Evolutionary conservation across 1,140 invertebrate genomes (phyloP).

Genomic region (Chironomus striatipennis): DNA sequence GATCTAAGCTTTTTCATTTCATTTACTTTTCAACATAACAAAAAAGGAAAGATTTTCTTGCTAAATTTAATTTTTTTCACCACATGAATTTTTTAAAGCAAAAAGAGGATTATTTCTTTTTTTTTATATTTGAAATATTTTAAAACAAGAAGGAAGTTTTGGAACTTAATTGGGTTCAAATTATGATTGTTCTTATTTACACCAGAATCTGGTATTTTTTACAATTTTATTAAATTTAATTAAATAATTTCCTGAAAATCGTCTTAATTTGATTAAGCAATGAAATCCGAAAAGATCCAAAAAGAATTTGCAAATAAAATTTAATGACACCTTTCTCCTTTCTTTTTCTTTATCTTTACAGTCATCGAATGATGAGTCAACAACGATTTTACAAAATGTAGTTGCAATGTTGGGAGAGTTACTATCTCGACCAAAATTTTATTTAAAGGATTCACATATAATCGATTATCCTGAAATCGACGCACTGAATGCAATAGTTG

Average conservation of each 20-base stretch:
- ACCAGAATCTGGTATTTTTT: too few relatives aligned
- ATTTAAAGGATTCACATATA: constrained; percentile 32
- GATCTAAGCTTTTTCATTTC: neutral
- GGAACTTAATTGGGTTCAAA: too few relatives aligned
- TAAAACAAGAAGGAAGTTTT: too few relatives aligned
- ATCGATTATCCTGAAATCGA: constrained; percentile 48
- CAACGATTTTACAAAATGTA: constrained; percentile 50
- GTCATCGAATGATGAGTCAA: constrained; percentile 42
- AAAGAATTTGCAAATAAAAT: neutral
- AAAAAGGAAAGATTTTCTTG: neutral
- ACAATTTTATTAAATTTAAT: too few relatives aligned
- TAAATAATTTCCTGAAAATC: too few relatives aligned
- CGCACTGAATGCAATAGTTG: constrained; percentile 63
- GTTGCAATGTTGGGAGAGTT: constrained; percentile 58
- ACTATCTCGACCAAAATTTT: constrained; percentile 50
- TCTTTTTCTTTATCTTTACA: constrained; percentile 34
- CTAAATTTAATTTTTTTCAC: neutral
- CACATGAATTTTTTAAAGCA: neutral
- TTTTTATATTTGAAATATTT: too few relatives aligned
- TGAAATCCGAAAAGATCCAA: too few relatives aligned
- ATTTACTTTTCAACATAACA: neutral
- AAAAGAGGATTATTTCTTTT: neutral
- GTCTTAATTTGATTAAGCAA: too few relatives aligned
- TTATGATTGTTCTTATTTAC: too few relatives aligned
- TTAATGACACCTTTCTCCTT: neutral